Conservation (phyloP, 1,140 invertebrate species). For the Heliconius congener region DNA sequence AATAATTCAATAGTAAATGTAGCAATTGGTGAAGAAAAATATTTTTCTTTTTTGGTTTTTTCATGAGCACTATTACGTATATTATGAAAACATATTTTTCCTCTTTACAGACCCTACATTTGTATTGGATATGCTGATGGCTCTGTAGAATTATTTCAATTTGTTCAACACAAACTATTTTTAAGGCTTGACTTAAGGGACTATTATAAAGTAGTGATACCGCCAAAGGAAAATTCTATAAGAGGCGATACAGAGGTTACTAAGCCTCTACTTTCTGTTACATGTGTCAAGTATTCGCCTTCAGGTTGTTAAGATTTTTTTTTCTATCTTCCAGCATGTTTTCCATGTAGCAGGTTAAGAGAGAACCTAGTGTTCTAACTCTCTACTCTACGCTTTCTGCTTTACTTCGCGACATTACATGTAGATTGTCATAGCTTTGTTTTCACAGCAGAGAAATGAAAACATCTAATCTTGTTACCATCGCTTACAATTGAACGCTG, state of each 20-base stretch:
- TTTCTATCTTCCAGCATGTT: background rate
- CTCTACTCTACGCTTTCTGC: too few species aligned
- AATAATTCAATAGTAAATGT: too few species aligned
- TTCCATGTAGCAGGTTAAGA: background rate
- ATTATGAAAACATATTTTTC: background rate
- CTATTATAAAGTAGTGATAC: slow-evolving; percentile 54
- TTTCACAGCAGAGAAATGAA: too few species aligned
- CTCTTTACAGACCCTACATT: slow-evolving; percentile 48
- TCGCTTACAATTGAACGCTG: too few species aligned
- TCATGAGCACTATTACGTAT: too few species aligned
- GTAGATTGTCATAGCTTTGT: too few species aligned
- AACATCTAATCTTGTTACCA: too few species aligned
- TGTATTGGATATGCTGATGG: slow-evolving; percentile 76
- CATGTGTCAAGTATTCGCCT: slow-evolving; percentile 78
- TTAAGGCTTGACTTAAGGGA: slow-evolving; percentile 53
- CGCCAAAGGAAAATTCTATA: slow-evolving; percentile 61
- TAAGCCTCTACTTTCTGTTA: slow-evolving; percentile 58
- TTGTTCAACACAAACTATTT: slow-evolving; percentile 64
- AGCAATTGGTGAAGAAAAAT: too few species aligned
- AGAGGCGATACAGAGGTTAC: slow-evolving; percentile 50
- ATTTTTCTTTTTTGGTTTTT: too few species aligned
- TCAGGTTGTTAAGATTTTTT: slow-evolving; percentile 58
- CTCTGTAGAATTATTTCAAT: slow-evolving; percentile 72
- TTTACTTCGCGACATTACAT: too few species aligned
- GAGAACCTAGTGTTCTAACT: background rate